Evolutionary conservation across 2,113 vertebrate genomes (phyloP), one percentile per base, ranked within the genome.

Genomic region (Otis tarda): DNA sequence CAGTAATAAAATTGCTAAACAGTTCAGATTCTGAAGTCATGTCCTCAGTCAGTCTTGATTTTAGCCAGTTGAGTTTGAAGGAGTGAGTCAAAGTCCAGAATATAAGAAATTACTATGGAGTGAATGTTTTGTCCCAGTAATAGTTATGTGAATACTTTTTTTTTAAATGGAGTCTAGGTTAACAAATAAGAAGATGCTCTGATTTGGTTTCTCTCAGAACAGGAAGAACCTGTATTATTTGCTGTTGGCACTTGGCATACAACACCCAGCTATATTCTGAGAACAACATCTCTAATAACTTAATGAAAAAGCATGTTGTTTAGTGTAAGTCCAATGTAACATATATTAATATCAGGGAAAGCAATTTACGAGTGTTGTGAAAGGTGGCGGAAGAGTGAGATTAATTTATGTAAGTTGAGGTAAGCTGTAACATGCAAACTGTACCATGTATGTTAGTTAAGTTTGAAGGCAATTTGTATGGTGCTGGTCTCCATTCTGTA

Each of bases 211-310:
- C 84, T 85, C 49, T 73, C 63, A 56, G 57, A 93, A 94, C 95
- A 83, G 84, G 96, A 93, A 95, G 81, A 95, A 95, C 95, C 87
- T 95, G 94, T 95, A 85, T 91, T 89, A 87, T 85, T 95, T 95
- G 96, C 93, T 97, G 70, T 69, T 95, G 93, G 95, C 96, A 91
- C 61, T 95, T 96, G 81, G 91, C 94, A 64, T 76, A 37, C 55
- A 87, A 61, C 61, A 90, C 75, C 65, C 57, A 82, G 3, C 53
- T 95, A 31, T 55, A 84, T 82, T 82, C 87, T 89, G 89, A 87
- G 89, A 89, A 78, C 59, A 95, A 50, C 83, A 18, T 92, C 71
- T 93, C 74, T 79, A 93, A 83, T 89, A 90, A 83, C 89, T 85
- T 94, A 95, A 87, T 81, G 33, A 92, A 94, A 92, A 83, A 53